Evolutionary conservation across 2,888 invertebrate genomes (phyloP), one percentile per base, ranked within the genome.

Genomic region (Agriopis leucophaearia): DNA sequence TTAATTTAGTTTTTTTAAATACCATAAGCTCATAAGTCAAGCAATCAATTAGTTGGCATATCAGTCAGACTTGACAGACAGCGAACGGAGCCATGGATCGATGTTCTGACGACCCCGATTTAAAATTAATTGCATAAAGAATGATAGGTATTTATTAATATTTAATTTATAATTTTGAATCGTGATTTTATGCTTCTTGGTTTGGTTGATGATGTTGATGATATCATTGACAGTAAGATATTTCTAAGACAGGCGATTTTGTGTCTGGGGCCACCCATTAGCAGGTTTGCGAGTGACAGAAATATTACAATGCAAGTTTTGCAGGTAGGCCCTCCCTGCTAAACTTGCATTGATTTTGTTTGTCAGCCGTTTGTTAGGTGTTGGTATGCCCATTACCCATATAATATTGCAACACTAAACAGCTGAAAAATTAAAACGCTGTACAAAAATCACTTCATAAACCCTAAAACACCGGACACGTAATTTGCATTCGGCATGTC

Each of bases 1-100:
- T 76, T 75, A 73, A 75, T 74, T 77, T 57, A 64, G 64, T 74
- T 78, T 83, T 81, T 83, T 82, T 78, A n/a, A n/a, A 75, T 72
- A 74, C 79, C 74, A 73, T 78, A 79, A 87, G 79, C 84, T 88
- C 90, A 89, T 91, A 86, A 88, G 88, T 89, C 88, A 91, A 81
- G 79, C 79, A 85, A 90, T 91, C 91, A 91, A 91, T 91, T 91
- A 90, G 88, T 75, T 79, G 72, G 78, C 71, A 69, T 78, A 86
- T 89, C 87, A 83, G 84, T 89, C 88, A 86, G 79, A 70, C 63
- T 69, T 79, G 81, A 86, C 83, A 80, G 83, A 77, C 80, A 77
- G 69, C 70, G 73, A 75, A 73, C 78, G 73, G 68, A 50, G 56
- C 71, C 74, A 75, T 70, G 74, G 71, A 71, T 64, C 64, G 79